Conservation (phyloP, 2,888 invertebrate species). For the Drosophila kambysellisi region DNA sequence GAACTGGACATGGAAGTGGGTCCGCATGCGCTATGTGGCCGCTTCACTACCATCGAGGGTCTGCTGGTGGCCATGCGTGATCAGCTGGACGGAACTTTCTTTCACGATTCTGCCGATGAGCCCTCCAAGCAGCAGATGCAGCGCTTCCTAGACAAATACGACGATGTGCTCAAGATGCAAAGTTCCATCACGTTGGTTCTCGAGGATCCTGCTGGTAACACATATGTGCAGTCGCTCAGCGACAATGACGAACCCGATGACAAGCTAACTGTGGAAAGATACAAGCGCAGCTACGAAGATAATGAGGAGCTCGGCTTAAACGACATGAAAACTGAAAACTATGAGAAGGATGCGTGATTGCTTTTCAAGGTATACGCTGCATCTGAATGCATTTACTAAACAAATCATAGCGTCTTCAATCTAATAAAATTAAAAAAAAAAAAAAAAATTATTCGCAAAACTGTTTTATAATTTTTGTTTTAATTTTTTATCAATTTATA, state of each 20-base stretch:
- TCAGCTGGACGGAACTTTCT: conserved; percentile 89
- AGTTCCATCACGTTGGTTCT: conserved; percentile 90
- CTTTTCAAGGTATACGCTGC: background rate
- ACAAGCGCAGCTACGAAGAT: conserved; percentile 94
- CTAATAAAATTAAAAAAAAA: background rate
- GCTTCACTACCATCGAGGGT: conserved; percentile 98
- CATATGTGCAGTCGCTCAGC: conserved; percentile 94
- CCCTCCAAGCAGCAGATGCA: conserved; percentile 87
- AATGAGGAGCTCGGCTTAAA: conserved; percentile 98
- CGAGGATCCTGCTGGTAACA: conserved; percentile 99
- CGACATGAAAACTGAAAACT: conserved; percentile 97
- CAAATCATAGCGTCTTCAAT: conserved; percentile 8
- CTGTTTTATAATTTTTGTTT: background rate
- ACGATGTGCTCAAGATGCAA: conserved; percentile 88
- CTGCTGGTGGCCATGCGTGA: conserved; percentile 91
- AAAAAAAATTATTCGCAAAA: background rate
- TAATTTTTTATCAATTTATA: background rate
- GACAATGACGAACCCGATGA: conserved; percentile 89
- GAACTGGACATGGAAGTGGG: conserved; percentile 96
- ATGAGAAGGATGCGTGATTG: conserved; percentile 83
- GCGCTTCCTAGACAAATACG: conserved; percentile 88
- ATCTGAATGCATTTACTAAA: conserved; percentile 52
- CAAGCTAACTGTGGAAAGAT: conserved; percentile 90
- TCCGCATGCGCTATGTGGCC: conserved; percentile 93
- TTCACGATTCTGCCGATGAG: conserved; percentile 90